These are phyloP conservation scores for Megalopta genalis DNA, from an alignment of 1,140 invertebrate genomes.

Conservation along the genomic window DNA sequence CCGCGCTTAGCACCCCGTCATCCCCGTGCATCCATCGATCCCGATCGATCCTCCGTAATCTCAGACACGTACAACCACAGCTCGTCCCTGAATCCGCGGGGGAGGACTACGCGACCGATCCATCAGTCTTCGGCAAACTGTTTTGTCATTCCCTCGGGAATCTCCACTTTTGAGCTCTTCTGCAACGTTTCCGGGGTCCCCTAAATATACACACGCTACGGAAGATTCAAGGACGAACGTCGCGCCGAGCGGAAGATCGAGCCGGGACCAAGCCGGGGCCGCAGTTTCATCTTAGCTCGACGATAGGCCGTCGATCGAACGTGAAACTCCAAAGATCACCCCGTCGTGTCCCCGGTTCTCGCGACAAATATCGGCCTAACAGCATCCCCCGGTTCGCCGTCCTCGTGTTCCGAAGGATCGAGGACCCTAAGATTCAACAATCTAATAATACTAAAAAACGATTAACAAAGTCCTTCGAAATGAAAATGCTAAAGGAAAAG, in stretches of 20 bases:
- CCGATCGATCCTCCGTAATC: too few relatives aligned
- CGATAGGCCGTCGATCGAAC: too few relatives aligned
- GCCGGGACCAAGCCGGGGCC: not conserved
- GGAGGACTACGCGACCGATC: too few relatives aligned
- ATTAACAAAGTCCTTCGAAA: slow-evolving; percentile 2
- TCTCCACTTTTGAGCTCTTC: too few relatives aligned
- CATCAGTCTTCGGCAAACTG: too few relatives aligned
- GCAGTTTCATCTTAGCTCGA: too few relatives aligned
- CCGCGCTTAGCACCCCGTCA: slow-evolving; percentile 64
- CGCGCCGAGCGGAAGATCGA: not conserved
- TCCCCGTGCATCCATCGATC: not conserved
- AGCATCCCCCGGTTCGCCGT: not conserved
- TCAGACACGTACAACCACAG: too few relatives aligned
- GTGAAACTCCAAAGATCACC: too few relatives aligned
- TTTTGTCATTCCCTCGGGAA: too few relatives aligned
- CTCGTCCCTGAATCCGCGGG: slow-evolving; percentile 4
- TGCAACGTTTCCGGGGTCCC: too few relatives aligned
- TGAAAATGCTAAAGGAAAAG: not conserved
- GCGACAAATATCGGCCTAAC: too few relatives aligned
- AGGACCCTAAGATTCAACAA: slow-evolving; percentile 17
- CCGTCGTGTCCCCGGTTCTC: too few relatives aligned
- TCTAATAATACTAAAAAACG: slow-evolving; percentile 15
- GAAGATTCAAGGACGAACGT: not conserved
- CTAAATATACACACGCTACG: not conserved
- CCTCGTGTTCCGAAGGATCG: not conserved